Evolutionary conservation across 2,113 vertebrate species (phyloP), one percentile per base, ranked within the genome.

Genomic region (Petroica traversi): DNA sequence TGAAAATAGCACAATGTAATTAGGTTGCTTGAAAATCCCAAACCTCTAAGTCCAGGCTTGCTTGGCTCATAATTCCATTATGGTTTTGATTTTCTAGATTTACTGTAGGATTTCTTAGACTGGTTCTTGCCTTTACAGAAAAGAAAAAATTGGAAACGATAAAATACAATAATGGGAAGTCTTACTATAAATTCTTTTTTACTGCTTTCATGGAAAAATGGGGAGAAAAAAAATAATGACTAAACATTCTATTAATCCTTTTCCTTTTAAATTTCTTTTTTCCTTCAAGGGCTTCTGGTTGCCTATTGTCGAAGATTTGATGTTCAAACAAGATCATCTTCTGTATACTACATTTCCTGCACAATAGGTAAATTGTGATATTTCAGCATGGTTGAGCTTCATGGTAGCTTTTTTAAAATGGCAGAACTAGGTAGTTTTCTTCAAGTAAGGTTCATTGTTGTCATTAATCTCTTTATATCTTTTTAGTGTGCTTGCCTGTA

Each of bases 241-340:
- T 67, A 75, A 79, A 54, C 38, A 58, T 48, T 55, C 80, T 4
- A n/a, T 85, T 76, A 78, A 45, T 61, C 2, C 1, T 41, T 49
- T 57, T 49, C 31, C 12, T n/a, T 63, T 68, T 19, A 5, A 2
- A 7, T 2, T 40, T 29, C 38, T 38, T 55, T 38, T 55, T 51
- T 48, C 15, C 9, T 48, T 95, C 36, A 97, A 99, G 99, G 99
- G 55, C 98, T 99, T 45, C 97, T 99, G 96, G 98, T 99, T 94
- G 99, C 99, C 12, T 99, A 99, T 95, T 99, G 99, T 96, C 98
- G 99, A 98, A 98, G 99, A 97, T 99, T 99, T 98, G 99, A 99
- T 95, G 98, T 99, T 87, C 99, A 98, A 94, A 98, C 97, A 69
- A 98, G 98, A 92, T 98, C 98, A 41, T 98, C 97, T 88, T 99